phyloP scores from a whole-genome alignment of 1,140 invertebrate species.

The Drosophila orena region DNA sequence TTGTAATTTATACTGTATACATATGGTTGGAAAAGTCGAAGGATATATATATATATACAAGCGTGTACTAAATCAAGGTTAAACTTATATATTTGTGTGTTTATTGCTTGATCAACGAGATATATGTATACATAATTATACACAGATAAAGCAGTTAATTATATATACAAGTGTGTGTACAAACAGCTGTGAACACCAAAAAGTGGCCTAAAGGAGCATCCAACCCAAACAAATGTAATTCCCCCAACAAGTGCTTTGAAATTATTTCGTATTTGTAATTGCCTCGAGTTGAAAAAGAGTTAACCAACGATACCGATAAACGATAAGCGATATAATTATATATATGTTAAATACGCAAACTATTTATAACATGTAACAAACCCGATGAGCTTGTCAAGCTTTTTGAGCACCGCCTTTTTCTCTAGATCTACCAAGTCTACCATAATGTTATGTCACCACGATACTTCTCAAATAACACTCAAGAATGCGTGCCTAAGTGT shows the following conservation, averaged over 20 bases:
- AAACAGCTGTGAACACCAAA: conserved; percentile 81
- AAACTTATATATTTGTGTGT: conserved; percentile 70
- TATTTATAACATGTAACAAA: conserved; percentile 26
- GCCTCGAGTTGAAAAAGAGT: conserved; percentile 77
- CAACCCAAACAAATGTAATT: conserved; percentile 24
- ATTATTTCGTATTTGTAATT: conserved; percentile 54
- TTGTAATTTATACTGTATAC: conserved; percentile 43
- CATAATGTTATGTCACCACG: conserved; percentile 37
- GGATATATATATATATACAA: conserved; percentile 47
- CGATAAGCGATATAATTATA: conserved; percentile 41
- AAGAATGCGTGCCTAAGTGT: conserved; percentile 42
- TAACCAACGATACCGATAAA: conserved; percentile 60
- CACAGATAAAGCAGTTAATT: conserved; percentile 46
- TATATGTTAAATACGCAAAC: conserved; percentile 35
- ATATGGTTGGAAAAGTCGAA: conserved; percentile 8
- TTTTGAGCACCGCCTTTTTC: conserved; percentile 36
- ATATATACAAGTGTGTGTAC: conserved; percentile 53
- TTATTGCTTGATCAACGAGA: conserved; percentile 61
- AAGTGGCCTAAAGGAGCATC: conserved; percentile 71
- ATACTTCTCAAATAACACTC: conserved; percentile 1
- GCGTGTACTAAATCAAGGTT: conserved; percentile 24
- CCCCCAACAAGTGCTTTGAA: conserved; percentile 47
- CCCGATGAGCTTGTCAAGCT: conserved; percentile 19
- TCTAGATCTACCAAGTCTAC: conserved; percentile 44
- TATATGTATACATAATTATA: conserved; percentile 45